Base-by-base conservation (phyloP, 2,888 invertebrate genomes). In the Lobophora halterata region DNA sequence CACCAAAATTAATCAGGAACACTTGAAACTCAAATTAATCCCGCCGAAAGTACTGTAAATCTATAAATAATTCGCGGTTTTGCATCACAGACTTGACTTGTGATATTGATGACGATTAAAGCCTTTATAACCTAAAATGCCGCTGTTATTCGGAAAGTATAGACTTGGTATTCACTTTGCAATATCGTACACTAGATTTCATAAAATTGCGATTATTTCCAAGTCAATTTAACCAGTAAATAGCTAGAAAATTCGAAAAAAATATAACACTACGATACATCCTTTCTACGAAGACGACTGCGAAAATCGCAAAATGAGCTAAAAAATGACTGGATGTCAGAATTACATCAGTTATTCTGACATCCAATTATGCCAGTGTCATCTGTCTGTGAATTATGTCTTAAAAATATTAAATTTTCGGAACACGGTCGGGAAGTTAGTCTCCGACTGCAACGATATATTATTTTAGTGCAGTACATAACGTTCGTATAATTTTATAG, bases 101-200 rank as follows among this genome's bases (percentile, higher is more conserved):
- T 31, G 35, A 62, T 65, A 62, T 55, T 70, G 80, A 78, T 78
- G 81, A 82, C 78, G 79, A 78, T 21, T 38, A 39, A 18, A 33
- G 31, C 52, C 44, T 58, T 58, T 71, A 64, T 81, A 82, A 82
- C 82, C 82, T 82, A 70, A 52, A 70, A 71, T 54, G 72, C 76
- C 77, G 76, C 37, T 49, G 59, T 54, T 60, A 47, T 53, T 45
- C 20, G 20, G 35, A 24, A 35, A 19, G 5, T 23, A 35, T 24
- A 13, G 29, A 34, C 25, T 44, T 27, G 10, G 28, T 23, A 19
- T n/a, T 20, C 14, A 12, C 11, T 7, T 10, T n/a, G 9, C 23
- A 9, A 19, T 34, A 32, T 19, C 19, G 12, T 28, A 30, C 43
- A 39, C 28, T 42, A 11, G 28, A 26, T 25, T 39, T 27, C 49